Evolutionary conservation across 2,888 invertebrate species (phyloP), one percentile per base, ranked within the genome.

Genomic region (Sphinx pinastri): DNA sequence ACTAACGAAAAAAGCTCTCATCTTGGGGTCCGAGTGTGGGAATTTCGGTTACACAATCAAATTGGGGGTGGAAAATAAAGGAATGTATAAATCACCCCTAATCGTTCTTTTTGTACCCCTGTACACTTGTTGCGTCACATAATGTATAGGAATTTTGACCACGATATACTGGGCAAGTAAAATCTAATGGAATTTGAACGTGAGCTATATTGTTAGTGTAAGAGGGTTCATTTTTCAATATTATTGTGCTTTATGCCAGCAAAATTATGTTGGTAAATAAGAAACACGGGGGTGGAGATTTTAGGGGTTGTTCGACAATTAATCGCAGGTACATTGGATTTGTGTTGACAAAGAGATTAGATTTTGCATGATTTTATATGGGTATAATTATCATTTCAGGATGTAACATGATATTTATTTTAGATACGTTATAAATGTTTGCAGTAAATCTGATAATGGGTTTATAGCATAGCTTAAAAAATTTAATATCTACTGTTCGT

Each of bases 1-100:
- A 47, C 19, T 47, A 63, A 73, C 79, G 85, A 85, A 81, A 81
- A 82, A 67, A 70, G 54, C 75, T 51, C 59, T 71, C 77, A 76
- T 74, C 82, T 81, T 77, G 77, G 71, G 71, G 71, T 76, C 68
- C 60, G 77, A 88, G 88, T 92, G 92, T 94, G 93, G 91, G 93
- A 94, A 93, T 91, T 91, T 93, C 92, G 88, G 92, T 94, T 93
- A 89, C 85, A 81, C 85, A 84, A 87, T 88, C 84, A 82, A 85
- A 79, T 82, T 73, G 89, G 80, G 92, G 92, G 91, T 89, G 91
- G 88, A 90, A 90, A 91, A 91, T 90, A 91, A 93, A 89, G 81
- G 88, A 84, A 85, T 87, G 82, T 87, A 93, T 93, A 94, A 93
- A 93, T 93, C 93, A 93, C 88, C 89, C 90, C 90, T 93, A 93